Evolutionary conservation across 2,797 vertebrate species (phyloP).

Genomic region (Heterohyrax brucei): DNA sequence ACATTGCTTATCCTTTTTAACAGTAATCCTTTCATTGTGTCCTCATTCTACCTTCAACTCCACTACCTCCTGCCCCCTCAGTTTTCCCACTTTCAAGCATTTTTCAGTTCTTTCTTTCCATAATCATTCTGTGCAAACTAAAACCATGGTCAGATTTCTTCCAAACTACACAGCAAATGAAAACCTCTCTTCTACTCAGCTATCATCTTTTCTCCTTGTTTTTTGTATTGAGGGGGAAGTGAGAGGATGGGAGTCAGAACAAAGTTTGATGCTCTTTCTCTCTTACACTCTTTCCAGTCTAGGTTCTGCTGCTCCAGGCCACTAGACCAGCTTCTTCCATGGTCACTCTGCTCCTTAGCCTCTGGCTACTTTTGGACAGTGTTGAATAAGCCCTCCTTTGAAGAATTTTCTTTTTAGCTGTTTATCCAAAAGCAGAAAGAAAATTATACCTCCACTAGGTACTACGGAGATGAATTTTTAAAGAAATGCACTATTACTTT

Average conservation of each 20-base stretch:
- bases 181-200: not conserved
- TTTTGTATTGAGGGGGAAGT: not conserved
- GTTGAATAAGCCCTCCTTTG: not conserved
- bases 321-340: not conserved
- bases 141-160: slow-evolving; percentile 6
- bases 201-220: not conserved
- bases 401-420: not conserved
- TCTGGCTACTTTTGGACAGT: not conserved
- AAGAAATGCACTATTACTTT: slow-evolving; percentile 32
- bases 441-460: slow-evolving; percentile 9
- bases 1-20: not conserved
- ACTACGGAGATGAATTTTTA: slow-evolving; percentile 12
- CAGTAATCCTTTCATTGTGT: not conserved
- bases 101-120: not conserved
- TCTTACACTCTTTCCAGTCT: not conserved
- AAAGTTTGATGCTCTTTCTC: not conserved
- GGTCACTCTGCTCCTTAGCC: not conserved
- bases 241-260: not conserved
- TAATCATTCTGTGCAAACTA: slow-evolving; percentile 30
- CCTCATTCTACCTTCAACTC: not conserved
- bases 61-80: not conserved
- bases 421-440: slow-evolving; percentile 22
- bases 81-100: not conserved
- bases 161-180: slow-evolving; percentile 24
- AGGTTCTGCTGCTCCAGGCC: not conserved